Conservation (phyloP, 2,113 vertebrate species). For the Dromiciops gliroides region DNA sequence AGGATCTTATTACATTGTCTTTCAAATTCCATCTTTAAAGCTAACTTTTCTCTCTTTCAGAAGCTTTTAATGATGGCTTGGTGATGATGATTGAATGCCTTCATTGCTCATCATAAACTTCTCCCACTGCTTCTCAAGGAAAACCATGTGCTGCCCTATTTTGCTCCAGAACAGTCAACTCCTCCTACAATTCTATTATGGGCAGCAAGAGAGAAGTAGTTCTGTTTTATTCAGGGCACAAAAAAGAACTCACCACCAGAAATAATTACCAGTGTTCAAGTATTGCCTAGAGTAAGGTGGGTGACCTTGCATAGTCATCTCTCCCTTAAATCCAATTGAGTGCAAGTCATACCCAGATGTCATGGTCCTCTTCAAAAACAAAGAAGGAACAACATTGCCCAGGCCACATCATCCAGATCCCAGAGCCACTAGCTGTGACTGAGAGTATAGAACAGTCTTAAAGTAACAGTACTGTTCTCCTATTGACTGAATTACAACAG, state of each 20-base stretch:
- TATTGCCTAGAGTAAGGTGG: no score
- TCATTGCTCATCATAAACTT: background rate
- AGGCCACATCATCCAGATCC: background rate
- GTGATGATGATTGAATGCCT: background rate
- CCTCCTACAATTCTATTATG: background rate
- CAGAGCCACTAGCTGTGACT: background rate
- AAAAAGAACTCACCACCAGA: background rate
- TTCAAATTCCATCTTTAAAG: background rate
- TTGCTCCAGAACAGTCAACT: background rate
- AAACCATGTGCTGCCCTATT: background rate
- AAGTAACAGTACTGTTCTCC: background rate
- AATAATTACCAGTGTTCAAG: background rate
- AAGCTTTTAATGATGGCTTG: background rate
- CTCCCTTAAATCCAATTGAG: no score
- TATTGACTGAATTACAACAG: background rate
- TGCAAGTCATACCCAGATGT: no score
- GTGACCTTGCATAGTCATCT: no score
- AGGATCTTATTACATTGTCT: background rate
- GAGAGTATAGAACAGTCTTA: background rate
- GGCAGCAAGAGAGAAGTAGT: background rate
- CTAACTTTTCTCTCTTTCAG: background rate
- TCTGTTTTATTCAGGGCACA: background rate
- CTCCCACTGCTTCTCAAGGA: background rate
- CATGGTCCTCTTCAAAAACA: no score
- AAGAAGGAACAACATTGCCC: no score